A percentile compares a stretch with the other conserved stretches of the same genome.
These are phyloP conservation scores for Apogon hyalosoma DNA, from an alignment of 2,797 vertebrate genomes.

Conservation along the genomic window DNA sequence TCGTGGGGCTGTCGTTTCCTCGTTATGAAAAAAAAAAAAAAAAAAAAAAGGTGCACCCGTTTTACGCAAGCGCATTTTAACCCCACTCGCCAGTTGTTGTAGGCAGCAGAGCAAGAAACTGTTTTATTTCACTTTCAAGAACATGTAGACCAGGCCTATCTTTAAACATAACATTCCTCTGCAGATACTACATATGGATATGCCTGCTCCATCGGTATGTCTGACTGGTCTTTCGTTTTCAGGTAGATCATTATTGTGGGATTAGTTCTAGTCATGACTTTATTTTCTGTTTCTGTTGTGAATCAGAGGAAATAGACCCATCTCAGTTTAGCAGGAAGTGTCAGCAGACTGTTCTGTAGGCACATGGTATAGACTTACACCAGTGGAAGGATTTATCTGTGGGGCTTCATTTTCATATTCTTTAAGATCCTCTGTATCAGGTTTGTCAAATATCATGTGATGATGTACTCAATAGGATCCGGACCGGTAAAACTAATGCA, in stretches of 20 bases:
- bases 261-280: no score
- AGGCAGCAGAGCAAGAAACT: conserved; percentile 15
- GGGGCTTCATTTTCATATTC: no score
- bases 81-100: neutral
- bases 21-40: neutral
- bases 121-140: neutral
- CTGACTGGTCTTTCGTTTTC: neutral
- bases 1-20: conserved; percentile 30
- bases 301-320: no score
- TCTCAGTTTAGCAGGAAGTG: neutral
- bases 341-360: neutral
- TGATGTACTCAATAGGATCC: no score
- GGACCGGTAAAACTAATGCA: no score
- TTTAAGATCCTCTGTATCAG: no score
- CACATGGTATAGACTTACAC: no score
- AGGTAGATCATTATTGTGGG: neutral
- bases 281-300: neutral
- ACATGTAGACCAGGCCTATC: neutral
- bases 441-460: no score
- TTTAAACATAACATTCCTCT: neutral
- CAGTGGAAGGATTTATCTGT: no score
- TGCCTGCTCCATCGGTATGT: neutral
- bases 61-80: conserved; percentile 62
- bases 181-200: neutral
- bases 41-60: conserved; percentile 13